A percentile compares a stretch with the other conserved stretches of the same genome.
Conservation (phyloP, 2,113 vertebrate species). For the Osmerus mordax region DNA sequence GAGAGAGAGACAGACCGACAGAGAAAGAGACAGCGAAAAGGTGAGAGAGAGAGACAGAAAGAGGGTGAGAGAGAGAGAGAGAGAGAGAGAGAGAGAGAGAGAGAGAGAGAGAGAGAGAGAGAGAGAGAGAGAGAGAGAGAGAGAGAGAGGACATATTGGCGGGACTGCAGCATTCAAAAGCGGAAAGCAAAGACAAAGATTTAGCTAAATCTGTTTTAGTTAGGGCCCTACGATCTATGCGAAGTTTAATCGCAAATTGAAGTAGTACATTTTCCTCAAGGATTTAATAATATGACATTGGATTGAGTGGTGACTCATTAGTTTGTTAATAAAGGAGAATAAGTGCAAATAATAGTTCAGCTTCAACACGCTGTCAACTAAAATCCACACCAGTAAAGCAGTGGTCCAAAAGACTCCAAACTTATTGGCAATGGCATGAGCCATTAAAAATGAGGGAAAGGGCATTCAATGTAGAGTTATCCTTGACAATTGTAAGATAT, state of each 20-base stretch:
- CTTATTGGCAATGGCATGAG: conserved; percentile 36
- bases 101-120: background rate
- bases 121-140: background rate
- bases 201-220: background rate
- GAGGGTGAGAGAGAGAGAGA: background rate
- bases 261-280: conserved; percentile 67
- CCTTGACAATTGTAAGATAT: background rate
- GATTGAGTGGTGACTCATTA: conserved; percentile 87
- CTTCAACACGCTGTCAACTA: conserved; percentile 87
- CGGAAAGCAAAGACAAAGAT: background rate
- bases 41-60: no score
- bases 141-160: background rate
- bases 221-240: background rate
- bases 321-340: conserved; percentile 90
- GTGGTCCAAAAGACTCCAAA: conserved; percentile 80
- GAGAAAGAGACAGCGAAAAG: background rate
- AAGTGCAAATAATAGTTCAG: conserved; percentile 87
- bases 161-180: conserved; percentile 20
- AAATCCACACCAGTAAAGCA: conserved; percentile 75
- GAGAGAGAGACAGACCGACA: conserved; percentile 7
- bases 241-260: conserved; percentile 45
- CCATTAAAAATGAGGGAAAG: background rate
- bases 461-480: background rate
- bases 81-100: background rate
- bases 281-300: conserved; percentile 90